Base-by-base conservation (phyloP, 2,888 invertebrate genomes). In the Sympetrum striolatum region DNA sequence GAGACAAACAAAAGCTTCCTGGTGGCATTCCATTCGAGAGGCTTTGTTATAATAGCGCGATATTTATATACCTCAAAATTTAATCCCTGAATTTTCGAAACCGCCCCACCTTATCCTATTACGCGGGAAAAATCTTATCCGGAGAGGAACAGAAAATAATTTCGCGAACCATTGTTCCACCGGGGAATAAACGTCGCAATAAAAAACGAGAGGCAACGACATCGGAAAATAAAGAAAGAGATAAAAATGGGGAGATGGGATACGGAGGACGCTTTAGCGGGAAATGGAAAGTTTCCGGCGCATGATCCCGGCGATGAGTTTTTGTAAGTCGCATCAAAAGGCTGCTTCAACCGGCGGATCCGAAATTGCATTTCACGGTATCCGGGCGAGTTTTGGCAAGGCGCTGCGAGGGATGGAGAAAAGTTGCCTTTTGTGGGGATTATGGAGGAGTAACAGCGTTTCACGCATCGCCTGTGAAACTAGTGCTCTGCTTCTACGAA, bases 311-410 rank as follows among this genome's bases (percentile, higher is more conserved):
- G 37, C 86, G 86, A 86, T 86, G 86, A 37, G 60, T 60, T 86
- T 86, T 86, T 86, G 58, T 64, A 58, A 58, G 86, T 86, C 86
- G 86, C 86, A 86, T 86, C 60, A 86, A 86, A 86, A 86, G 60
- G 37, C 82, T 18, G 73, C 31, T 73, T 18, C 73, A 73, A 12
- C 60, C 60, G 82, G 31, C 35, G 44, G 22, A 10, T 86, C 86
- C 60, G 86, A 86, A 86, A 86, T 86, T 31, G 39, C 53, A 64
- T 86, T 86, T 86, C 86, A 86, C 86, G 86, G 86, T 86, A 86
- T 86, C 86, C 60, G 86, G 86, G 86, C 37, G 86, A 86, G 86
- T 37, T 86, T 86, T 86, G 86, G 86, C 86, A 86, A 86, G 86
- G 86, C 86, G 86, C 25, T 64, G 86, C 53, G 44, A 53, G 81